phyloP scores from a whole-genome alignment of 2,797 vertebrate species.

The Sebastes matsubarae region DNA sequence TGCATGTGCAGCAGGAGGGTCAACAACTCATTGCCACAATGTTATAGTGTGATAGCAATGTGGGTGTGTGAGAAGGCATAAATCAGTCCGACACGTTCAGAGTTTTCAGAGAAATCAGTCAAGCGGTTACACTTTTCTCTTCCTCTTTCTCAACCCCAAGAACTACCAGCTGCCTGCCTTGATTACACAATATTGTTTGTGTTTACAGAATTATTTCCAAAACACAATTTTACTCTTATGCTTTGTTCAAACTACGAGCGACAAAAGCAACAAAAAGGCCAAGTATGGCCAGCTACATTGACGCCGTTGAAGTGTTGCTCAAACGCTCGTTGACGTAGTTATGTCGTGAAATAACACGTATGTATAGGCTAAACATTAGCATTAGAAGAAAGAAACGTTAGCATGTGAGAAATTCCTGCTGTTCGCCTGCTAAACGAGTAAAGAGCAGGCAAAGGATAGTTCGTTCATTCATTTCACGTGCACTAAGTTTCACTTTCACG shows the following conservation, averaged over 20 bases:
- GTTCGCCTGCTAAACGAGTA: neutral
- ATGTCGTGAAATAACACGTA: neutral
- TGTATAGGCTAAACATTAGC: neutral
- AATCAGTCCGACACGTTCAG: neutral
- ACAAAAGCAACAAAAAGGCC: no score
- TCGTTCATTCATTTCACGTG: no score
- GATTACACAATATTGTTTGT: neutral
- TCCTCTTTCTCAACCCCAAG: neutral
- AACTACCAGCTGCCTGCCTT: neutral
- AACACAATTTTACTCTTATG: neutral
- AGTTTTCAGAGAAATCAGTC: neutral
- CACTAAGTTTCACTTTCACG: no score
- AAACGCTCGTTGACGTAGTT: no score
- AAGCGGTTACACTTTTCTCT: neutral
- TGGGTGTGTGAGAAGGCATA: neutral
- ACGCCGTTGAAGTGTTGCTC: no score
- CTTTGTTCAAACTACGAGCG: no score
- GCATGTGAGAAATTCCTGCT: neutral
- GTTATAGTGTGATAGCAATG: neutral
- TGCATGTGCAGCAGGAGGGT: neutral
- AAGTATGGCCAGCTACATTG: no score
- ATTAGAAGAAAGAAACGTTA: neutral
- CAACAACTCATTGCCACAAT: neutral
- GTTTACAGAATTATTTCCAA: neutral
- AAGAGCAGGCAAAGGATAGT: neutral